Evolutionary conservation across 2,888 invertebrate species (phyloP).

Genomic region (Heliconius hortense): DNA sequence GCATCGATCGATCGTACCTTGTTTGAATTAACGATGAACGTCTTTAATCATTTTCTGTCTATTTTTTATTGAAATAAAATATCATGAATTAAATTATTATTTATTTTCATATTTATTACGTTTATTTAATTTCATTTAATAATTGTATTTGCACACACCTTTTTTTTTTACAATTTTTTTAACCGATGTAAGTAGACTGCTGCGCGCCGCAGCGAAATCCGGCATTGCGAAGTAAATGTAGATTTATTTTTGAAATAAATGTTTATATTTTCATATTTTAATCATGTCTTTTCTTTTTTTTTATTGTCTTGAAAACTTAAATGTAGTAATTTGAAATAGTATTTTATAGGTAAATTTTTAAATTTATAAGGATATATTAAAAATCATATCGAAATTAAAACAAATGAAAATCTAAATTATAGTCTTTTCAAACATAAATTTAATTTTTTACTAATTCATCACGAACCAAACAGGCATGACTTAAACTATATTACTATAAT

Average conservation of each 20-base stretch:
- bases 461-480: no score
- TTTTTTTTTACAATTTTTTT: slow-evolving; percentile 27
- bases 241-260: slow-evolving; percentile 14
- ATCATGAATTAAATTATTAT: not conserved
- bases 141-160: not conserved
- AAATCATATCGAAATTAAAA: not conserved
- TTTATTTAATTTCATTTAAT: slow-evolving; percentile 10
- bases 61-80: not conserved
- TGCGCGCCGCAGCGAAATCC: slow-evolving; percentile 47
- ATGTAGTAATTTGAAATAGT: not conserved
- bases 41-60: not conserved
- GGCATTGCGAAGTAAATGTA: slow-evolving; percentile 44
- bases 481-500: not conserved
- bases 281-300: not conserved
- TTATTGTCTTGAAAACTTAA: not conserved
- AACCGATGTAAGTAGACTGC: slow-evolving; percentile 32
- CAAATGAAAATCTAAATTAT: no score
- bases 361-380: not conserved
- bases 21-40: slow-evolving; percentile 36
- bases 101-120: not conserved
- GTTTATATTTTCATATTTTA: not conserved
- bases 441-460: not conserved
- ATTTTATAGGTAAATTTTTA: not conserved
- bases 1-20: slow-evolving; percentile 45
- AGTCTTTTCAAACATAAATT: not conserved